These are phyloP conservation scores for Noctilio leporinus DNA, from an alignment of 2,113 vertebrate genomes.

Conservation along the genomic window DNA sequence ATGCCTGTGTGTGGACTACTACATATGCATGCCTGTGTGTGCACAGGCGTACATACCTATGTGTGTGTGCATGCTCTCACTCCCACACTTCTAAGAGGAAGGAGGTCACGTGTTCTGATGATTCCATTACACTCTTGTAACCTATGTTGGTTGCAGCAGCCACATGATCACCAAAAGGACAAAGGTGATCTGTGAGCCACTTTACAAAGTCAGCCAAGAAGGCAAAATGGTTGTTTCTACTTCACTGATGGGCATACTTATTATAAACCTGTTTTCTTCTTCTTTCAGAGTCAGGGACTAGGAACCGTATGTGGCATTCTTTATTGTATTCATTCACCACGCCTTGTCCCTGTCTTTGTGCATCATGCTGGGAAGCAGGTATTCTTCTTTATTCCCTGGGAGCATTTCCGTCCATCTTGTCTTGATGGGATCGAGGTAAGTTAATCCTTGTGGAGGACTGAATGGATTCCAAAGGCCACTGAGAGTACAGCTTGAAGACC, in stretches of 20 bases:
- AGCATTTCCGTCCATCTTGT: fast-evolving
- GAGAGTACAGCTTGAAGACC: not conserved
- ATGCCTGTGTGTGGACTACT: conserved; percentile 18
- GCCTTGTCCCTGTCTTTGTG: not conserved
- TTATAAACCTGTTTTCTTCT: not conserved
- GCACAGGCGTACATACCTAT: fast-evolving
- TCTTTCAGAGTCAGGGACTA: fast-evolving
- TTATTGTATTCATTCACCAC: fast-evolving
- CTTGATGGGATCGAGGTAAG: too few species aligned
- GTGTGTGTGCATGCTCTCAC: not conserved
- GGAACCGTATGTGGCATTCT: fast-evolving
- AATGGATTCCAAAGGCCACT: not conserved
- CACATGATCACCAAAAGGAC: not conserved
- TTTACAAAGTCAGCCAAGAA: not conserved
- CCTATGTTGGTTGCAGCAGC: fast-evolving
- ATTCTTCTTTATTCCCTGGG: fast-evolving
- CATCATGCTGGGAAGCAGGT: fast-evolving
- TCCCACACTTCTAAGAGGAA: not conserved
- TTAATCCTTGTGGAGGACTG: fast-evolving
- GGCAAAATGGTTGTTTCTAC: not conserved
- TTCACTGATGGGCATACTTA: not conserved
- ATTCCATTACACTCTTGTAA: not conserved
- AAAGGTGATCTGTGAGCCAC: not conserved
- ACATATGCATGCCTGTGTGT: not conserved
- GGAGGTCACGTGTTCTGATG: not conserved